phyloP scores from a whole-genome alignment of 2,113 vertebrate species.

The Tetrax tetrax region DNA sequence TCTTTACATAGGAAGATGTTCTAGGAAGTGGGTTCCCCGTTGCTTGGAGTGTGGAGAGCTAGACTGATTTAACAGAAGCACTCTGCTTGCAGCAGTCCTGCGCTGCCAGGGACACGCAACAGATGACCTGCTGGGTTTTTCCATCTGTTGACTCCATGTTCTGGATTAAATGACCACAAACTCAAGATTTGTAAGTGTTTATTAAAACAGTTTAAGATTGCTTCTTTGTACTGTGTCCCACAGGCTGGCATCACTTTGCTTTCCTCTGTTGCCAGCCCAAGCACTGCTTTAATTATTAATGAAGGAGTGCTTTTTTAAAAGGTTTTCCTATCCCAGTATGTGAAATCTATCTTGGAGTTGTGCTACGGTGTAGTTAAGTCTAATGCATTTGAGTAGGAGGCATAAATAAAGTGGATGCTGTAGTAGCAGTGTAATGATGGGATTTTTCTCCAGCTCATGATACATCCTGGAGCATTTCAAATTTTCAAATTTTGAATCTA shows the following conservation, averaged over 20 bases:
- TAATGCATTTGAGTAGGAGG: background rate
- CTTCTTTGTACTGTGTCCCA: background rate
- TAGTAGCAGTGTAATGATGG: background rate
- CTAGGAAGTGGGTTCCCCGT: background rate
- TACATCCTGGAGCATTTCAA: background rate
- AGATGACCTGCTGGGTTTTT: background rate
- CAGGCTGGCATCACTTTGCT: background rate
- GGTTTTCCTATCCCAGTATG: background rate
- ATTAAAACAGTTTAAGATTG: background rate
- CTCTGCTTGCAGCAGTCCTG: background rate
- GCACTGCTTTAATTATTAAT: background rate
- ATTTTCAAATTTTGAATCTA: background rate
- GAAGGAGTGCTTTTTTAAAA: background rate
- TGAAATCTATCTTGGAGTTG: slow-evolving; percentile 31
- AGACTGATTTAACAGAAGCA: background rate
- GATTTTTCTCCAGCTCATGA: background rate
- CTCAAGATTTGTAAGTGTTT: background rate
- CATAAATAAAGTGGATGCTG: slow-evolving; percentile 26
- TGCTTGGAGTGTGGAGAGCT: background rate
- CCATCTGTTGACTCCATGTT: background rate
- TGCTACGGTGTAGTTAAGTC: slow-evolving; percentile 45
- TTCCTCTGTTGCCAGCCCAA: background rate
- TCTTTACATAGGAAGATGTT: background rate
- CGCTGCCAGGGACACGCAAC: accelerated
- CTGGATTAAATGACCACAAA: background rate